Base-by-base conservation (phyloP, 1,140 invertebrate species). In the Mylabris phalerata region DNA sequence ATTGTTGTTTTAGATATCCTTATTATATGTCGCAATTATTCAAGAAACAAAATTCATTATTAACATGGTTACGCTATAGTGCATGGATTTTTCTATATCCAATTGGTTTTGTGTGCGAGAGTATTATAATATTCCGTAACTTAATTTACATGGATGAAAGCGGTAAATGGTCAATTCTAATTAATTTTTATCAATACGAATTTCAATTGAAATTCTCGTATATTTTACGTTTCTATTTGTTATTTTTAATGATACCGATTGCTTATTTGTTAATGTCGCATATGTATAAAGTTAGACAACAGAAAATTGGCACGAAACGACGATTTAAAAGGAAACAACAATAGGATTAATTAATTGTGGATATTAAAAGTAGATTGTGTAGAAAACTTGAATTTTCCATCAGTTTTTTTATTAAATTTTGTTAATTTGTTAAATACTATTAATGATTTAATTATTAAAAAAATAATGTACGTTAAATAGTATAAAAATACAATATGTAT, bases 31-130 rank as follows among this genome's bases (percentile, higher is more conserved):
- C 85, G 0, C 84, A 90, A 70, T 73, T 93, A 3, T 81, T 92
- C 57, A 85, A 90, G 38, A 80, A 82, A 27, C 81, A 93, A 60
- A 79, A 90, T 48, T 79, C 81, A 40, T 66, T 92, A 11, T 71
- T 97, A n/a, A 95, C 91, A 0, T 97, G 93, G 94, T 74, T 96
- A 0, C 80, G 94, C 26, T 97, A 97, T 69, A 90, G 90, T 0
- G 80, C 93, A 38, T 98, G 94, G 94, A 93, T 97, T 57, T 84
- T 89, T 0, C 77, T 97, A 0, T 97, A 96, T 75, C 94, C 94
- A 0, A 68, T 95, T 46, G 93, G 93, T 10, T 86, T 95, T 67
- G 62, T 94, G 2, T 89, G 88, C 69, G 94, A 98, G 80, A 88
- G 90, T 48, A 84, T 89, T 3, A 82, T 92, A 39, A 80, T 91